These are phyloP conservation scores for Eupithecia insigniata DNA, from an alignment of 2,888 invertebrate species.

Conservation along the genomic window DNA sequence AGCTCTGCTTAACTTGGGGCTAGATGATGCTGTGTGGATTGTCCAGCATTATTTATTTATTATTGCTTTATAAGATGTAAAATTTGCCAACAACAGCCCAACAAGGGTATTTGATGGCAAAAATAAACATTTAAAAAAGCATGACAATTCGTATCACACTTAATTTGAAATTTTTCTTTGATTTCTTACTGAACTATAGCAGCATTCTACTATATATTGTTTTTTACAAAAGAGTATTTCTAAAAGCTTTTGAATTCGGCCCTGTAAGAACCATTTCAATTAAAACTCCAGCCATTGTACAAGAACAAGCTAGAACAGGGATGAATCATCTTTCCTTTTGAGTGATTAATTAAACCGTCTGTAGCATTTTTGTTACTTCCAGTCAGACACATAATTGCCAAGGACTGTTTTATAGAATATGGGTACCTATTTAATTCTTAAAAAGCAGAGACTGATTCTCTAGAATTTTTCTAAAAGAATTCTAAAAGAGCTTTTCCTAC, in stretches of 20 bases:
- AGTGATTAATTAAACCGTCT: conserved; percentile 36
- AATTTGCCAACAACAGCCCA: no score
- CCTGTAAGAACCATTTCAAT: conserved; percentile 32
- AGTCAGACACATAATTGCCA: conserved; percentile 22
- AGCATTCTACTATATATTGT: not conserved
- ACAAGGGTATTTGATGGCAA: not conserved
- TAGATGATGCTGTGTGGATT: no score
- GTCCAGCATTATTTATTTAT: no score
- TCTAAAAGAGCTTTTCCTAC: not conserved
- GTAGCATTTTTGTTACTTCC: conserved; percentile 23
- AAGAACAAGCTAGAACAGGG: conserved; percentile 15
- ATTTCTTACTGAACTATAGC: not conserved
- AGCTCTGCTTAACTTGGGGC: no score
- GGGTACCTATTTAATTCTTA: not conserved
- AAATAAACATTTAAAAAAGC: not conserved
- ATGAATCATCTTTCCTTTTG: conserved; percentile 34
- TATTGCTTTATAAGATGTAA: no score
- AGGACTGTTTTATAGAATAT: conserved; percentile 12
- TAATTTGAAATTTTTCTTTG: not conserved
- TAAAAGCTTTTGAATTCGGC: conserved; percentile 23
- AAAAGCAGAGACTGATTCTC: no score
- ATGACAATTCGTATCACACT: not conserved
- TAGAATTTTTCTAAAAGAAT: no score
- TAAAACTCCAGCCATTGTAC: conserved; percentile 28
- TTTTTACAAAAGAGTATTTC: not conserved